Conservation (phyloP, 2,888 invertebrate species). For the Habroteleia sp. region DNA sequence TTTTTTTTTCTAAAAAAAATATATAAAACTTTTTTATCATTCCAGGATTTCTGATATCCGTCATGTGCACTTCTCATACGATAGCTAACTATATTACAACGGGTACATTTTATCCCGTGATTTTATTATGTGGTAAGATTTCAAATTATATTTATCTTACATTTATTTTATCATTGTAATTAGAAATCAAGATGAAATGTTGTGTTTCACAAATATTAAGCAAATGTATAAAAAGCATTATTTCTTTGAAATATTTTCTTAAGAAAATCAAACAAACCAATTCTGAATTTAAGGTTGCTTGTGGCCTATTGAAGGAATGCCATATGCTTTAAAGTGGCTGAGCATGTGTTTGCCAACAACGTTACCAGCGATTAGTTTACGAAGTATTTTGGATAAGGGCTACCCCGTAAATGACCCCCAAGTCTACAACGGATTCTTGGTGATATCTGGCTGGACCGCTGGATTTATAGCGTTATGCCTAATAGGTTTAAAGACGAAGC, state of each 20-base stretch:
- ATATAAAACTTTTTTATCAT: slow-evolving; percentile 17
- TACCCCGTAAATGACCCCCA: slow-evolving; percentile 85
- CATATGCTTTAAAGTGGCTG: slow-evolving; percentile 83
- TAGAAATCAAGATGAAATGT: too few relatives aligned
- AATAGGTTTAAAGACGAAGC: slow-evolving; percentile 80
- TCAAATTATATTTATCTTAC: too few relatives aligned
- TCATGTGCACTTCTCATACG: slow-evolving; percentile 89
- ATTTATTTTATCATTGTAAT: too few relatives aligned
- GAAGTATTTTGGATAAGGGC: slow-evolving; percentile 90
- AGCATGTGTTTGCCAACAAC: slow-evolving; percentile 90
- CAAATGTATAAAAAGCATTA: too few relatives aligned
- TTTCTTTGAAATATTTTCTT: too few relatives aligned
- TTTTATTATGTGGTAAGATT: slow-evolving; percentile 82
- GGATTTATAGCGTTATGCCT: slow-evolving; percentile 84
- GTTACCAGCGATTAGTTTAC: slow-evolving; percentile 87
- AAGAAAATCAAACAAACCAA: too few relatives aligned
- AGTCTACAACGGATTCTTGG: slow-evolving; percentile 88
- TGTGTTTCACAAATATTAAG: too few relatives aligned
- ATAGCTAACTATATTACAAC: slow-evolving; percentile 92
- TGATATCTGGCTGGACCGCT: slow-evolving; percentile 85
- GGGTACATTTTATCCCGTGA: slow-evolving; percentile 94
- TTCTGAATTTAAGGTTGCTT: slow-evolving; percentile 82
- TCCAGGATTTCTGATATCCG: slow-evolving; percentile 90
- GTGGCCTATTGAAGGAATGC: slow-evolving; percentile 89
- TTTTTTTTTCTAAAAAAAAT: too few relatives aligned